Evolutionary conservation across 2,888 invertebrate species (phyloP).

Genomic region (Neocrepidodera transversa): DNA sequence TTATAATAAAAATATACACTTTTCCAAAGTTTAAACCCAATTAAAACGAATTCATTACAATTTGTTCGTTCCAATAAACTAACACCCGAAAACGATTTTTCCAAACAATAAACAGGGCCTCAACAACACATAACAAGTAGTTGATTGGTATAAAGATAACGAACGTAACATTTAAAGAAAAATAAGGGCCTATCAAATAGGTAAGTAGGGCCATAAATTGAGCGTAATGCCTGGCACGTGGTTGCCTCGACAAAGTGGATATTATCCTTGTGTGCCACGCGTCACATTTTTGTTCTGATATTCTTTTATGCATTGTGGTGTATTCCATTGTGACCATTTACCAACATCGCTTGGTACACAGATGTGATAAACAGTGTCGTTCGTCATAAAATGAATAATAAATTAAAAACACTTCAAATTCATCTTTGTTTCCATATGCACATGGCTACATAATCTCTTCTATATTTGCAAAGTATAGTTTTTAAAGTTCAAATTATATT

Average conservation of each 20-base stretch:
- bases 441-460: no score
- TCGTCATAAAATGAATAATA: neutral
- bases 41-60: no score
- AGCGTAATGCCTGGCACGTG: constrained; percentile 49
- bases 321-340: constrained; percentile 44
- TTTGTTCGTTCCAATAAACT: constrained; percentile 14
- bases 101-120: constrained; percentile 6
- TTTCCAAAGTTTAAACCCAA: no score
- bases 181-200: constrained; percentile 46
- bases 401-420: no score
- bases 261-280: constrained; percentile 46
- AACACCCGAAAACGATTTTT: constrained; percentile 7
- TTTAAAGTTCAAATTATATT: no score
- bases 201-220: constrained; percentile 49
- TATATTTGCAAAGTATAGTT: no score
- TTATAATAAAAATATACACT: no score
- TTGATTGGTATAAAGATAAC: constrained; percentile 33
- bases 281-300: constrained; percentile 48
- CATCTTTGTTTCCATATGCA: no score
- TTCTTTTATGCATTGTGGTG: constrained; percentile 43
- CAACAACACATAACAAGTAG: constrained; percentile 24
- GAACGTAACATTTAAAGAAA: constrained; percentile 35
- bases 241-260: constrained; percentile 50
- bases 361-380: constrained; percentile 37
- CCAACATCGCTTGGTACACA: constrained; percentile 42